phyloP scores from a whole-genome alignment of 2,113 vertebrate genomes.

The Daubentonia madagascariensis region DNA sequence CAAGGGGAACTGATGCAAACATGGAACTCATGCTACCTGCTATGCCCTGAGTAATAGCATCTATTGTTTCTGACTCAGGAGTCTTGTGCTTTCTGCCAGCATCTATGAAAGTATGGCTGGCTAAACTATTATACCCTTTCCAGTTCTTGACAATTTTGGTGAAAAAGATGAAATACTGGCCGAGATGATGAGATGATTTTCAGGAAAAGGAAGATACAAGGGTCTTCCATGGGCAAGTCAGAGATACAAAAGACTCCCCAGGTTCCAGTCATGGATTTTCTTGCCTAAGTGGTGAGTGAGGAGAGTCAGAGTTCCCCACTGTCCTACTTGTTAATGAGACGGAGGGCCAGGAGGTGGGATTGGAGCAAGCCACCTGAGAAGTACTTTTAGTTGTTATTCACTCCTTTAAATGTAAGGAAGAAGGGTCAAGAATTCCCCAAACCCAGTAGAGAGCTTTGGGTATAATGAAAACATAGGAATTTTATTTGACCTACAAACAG shows the following conservation, averaged over 20 bases:
- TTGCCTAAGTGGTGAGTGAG: background rate
- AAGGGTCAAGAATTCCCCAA: background rate
- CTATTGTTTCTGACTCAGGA: background rate
- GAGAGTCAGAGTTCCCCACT: too few relatives aligned
- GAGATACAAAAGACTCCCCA: background rate
- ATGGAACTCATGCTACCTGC: background rate
- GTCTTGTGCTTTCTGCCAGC: background rate
- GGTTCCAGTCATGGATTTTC: background rate
- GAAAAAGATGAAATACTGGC: background rate
- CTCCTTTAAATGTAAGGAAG: background rate
- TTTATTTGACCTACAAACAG: background rate
- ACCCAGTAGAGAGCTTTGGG: background rate
- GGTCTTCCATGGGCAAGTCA: background rate
- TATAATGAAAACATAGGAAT: background rate
- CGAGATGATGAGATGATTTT: background rate
- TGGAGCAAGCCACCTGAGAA: background rate
- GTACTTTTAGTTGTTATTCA: background rate
- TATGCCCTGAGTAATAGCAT: background rate
- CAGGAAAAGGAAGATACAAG: background rate
- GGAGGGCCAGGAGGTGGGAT: background rate
- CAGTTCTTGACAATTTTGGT: background rate
- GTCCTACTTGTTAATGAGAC: background rate
- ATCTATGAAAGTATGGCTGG: background rate
- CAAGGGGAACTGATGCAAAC: background rate
- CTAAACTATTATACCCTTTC: background rate